Base-by-base conservation (phyloP, 2,113 vertebrate genomes). In the Dasyornis broadbenti region DNA sequence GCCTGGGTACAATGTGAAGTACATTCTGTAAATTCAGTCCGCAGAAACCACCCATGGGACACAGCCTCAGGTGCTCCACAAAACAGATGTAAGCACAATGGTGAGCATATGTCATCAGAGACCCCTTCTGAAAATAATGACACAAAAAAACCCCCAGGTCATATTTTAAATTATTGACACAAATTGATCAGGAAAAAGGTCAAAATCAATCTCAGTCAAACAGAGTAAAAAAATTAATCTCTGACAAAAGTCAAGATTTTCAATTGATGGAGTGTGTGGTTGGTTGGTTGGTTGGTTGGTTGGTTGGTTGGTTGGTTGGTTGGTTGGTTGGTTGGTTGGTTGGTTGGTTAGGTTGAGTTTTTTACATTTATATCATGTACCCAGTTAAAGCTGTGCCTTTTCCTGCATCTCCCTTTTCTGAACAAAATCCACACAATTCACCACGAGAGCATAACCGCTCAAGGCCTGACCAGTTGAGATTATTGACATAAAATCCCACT, bases 351-450 rank as follows among this genome's bases (percentile, higher is more conserved):
- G 24, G 17, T 2, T n/a, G n/a, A 86, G 18, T 21, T 68, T 82
- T 90, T 42, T 61, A 44, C 9, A 24, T 50, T 59, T 45, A 20
- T 23, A 15, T 24, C 0, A 0, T 66, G 91, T 37, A 33, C 30
- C 8, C 6, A 66, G 16, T 31, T 68, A 47, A 86, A 93, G 21
- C 16, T 68, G 42, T 0, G 2, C 3, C 0, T 0, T 26, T 49
- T 79, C 52, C 19, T 50, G 5, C 13, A 54, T 45, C 33, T 81
- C 22, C 15, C 15, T 42, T 81, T 94, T 52, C 52, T 63, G 60
- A 81, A 40, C 42, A 35, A 4, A 54, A 16, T 13, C 54, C 27
- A 42, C 44, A 54, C n/a, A 57, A 42, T 35, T 27, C 30, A 16
- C 26, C 33, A 18, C 2, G 6, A 23, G 15, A 53, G 14, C 0